These are phyloP conservation scores for Diorhabda sublineata DNA, from an alignment of 1,140 invertebrate genomes.

Conservation along the genomic window DNA sequence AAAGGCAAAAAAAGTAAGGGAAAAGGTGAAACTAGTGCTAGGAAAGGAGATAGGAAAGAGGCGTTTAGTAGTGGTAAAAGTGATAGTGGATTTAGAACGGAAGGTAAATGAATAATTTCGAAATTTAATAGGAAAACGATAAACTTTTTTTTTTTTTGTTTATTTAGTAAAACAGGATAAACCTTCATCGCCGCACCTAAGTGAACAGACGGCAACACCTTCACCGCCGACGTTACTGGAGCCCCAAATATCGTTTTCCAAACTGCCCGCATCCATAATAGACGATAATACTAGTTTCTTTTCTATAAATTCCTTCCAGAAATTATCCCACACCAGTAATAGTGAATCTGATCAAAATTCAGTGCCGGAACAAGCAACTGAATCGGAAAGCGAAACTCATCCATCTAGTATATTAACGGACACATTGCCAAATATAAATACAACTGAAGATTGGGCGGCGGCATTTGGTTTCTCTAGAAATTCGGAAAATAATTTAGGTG, in stretches of 20 bases:
- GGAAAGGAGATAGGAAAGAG: slow-evolving; percentile 10
- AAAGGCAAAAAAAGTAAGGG: slow-evolving; percentile 30
- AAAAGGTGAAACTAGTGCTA: not conserved
- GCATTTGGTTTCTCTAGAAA: slow-evolving; percentile 44
- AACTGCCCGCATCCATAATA: not conserved
- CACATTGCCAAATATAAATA: slow-evolving; percentile 41
- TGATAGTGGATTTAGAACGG: slow-evolving; percentile 18
- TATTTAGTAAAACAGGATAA: slow-evolving; percentile 11
- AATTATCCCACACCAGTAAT: slow-evolving; percentile 1
- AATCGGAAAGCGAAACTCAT: not conserved
- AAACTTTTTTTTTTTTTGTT: not conserved
- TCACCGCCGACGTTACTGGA: slow-evolving; percentile 6
- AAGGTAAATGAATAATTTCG: slow-evolving; percentile 20
- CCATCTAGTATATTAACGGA: slow-evolving; percentile 35
- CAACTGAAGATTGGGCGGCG: slow-evolving; percentile 44
- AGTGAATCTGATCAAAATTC: too few relatives aligned
- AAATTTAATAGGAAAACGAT: slow-evolving; percentile 5
- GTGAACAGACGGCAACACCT: not conserved
- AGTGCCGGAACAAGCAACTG: slow-evolving; percentile 4
- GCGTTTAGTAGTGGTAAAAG: slow-evolving; percentile 1
- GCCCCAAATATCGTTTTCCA: not conserved
- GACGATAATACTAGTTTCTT: slow-evolving; percentile 22
- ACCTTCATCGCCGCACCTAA: slow-evolving; percentile 8
- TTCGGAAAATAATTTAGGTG: slow-evolving; percentile 27
- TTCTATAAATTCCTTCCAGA: slow-evolving; percentile 14